Evolutionary conservation across 2,888 invertebrate genomes (phyloP).

Genomic region (Hypomecis punctinalis): DNA sequence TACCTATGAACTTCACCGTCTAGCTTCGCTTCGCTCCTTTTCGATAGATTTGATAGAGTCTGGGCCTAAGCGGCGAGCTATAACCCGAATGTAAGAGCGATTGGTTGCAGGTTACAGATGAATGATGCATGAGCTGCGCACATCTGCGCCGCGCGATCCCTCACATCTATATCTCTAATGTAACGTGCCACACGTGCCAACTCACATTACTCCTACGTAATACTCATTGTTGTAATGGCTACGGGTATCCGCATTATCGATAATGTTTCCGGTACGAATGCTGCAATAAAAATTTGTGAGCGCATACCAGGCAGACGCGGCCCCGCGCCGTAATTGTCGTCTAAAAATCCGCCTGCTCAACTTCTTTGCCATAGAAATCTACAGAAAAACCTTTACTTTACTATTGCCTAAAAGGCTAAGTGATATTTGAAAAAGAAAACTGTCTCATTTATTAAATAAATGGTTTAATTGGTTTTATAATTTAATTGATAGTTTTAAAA

Average conservation of each 20-base stretch:
- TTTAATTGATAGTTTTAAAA: too few species aligned
- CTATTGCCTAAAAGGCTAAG: too few species aligned
- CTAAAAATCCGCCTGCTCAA: slow-evolving; percentile 58
- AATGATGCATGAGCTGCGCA: slow-evolving; percentile 64
- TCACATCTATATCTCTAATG: slow-evolving; percentile 53
- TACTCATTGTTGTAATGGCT: slow-evolving; percentile 37
- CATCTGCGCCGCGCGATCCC: slow-evolving; percentile 31
- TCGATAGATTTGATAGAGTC: too few species aligned
- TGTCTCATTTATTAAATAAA: too few species aligned
- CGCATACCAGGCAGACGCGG: slow-evolving; percentile 47
- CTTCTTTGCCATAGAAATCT: slow-evolving; percentile 12
- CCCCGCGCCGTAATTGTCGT: slow-evolving; percentile 58
- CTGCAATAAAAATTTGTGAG: slow-evolving; percentile 63
- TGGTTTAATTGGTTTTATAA: too few species aligned
- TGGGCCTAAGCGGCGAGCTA: slow-evolving; percentile 52
- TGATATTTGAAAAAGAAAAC: too few species aligned
- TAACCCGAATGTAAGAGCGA: slow-evolving; percentile 64
- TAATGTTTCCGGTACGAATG: slow-evolving; percentile 45
- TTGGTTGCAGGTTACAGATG: slow-evolving; percentile 67
- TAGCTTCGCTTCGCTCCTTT: too few species aligned
- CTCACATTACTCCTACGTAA: slow-evolving; percentile 41
- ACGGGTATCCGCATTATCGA: slow-evolving; percentile 46
- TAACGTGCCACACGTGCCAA: slow-evolving; percentile 59
- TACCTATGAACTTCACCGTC: too few species aligned
- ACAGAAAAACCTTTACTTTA: too few species aligned